phyloP scores from a whole-genome alignment of 2,888 invertebrate species.

The Terebella lapidaria region DNA sequence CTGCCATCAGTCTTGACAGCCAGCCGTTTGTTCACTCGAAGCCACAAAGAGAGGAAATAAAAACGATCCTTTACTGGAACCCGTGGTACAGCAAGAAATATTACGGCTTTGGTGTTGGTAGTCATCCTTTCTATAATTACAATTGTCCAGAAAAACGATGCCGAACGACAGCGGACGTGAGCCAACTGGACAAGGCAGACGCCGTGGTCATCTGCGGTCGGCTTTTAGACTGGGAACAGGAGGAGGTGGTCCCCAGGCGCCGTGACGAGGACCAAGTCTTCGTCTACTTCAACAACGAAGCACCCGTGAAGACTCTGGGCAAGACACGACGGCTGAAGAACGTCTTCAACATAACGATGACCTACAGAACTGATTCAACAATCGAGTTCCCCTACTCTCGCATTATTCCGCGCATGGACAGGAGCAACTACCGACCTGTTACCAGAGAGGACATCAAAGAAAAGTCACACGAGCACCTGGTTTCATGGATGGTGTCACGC shows the following conservation, averaged over 20 bases:
- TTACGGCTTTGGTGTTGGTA: background rate
- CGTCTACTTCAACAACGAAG: constrained; percentile 80
- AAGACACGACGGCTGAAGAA: background rate
- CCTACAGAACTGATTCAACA: constrained; percentile 89
- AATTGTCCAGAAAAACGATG: background rate
- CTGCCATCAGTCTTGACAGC: no score
- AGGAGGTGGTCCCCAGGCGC: background rate
- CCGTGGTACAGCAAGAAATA: background rate
- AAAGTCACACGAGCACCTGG: constrained; percentile 73
- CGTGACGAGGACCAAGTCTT: constrained; percentile 40
- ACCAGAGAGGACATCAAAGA: constrained; percentile 61
- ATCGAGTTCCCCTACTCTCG: constrained; percentile 81
- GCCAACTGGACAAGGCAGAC: background rate
- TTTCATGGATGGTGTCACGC: constrained; percentile 97
- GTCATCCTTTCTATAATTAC: background rate
- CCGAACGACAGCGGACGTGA: background rate
- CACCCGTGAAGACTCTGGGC: constrained; percentile 55
- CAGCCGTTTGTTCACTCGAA: no score
- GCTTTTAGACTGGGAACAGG: background rate
- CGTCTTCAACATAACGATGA: background rate
- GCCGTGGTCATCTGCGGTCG: background rate
- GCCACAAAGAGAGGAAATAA: no score
- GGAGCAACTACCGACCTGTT: constrained; percentile 11
- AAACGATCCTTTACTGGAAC: background rate
- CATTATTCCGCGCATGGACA: constrained; percentile 50